A percentile compares a stretch with the other conserved stretches of the same genome.
Evolutionary conservation across 1,140 invertebrate species (phyloP).

Genomic region (Bombus balteatus): DNA sequence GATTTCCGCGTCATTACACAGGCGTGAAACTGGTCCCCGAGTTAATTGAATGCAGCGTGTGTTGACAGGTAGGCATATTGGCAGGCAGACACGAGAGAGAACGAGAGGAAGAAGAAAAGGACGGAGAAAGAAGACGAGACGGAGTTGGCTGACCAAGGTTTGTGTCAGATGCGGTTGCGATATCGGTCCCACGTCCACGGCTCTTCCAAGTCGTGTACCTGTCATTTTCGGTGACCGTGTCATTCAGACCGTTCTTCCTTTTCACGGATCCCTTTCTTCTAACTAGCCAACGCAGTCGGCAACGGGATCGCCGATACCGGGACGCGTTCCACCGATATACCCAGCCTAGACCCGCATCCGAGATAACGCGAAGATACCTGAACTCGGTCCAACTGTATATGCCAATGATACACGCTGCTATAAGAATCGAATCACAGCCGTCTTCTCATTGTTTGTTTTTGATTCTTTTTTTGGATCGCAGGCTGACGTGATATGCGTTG

Average conservation of each 20-base stretch:
- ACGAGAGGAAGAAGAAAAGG: conserved; percentile 8
- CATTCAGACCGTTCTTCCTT: conserved; percentile 69
- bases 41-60: conserved; percentile 83
- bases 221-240: conserved; percentile 82
- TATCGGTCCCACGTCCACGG: conserved; percentile 74
- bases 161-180: conserved; percentile 81
- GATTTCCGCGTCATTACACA: conserved; percentile 82
- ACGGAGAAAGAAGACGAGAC: conserved; percentile 53
- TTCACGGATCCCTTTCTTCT: conserved; percentile 63
- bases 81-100: conserved; percentile 74
- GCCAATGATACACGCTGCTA: conserved; percentile 7
- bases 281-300: conserved; percentile 55
- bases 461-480: not conserved
- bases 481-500: not conserved
- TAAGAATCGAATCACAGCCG: not conserved
- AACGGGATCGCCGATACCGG: conserved; percentile 57
- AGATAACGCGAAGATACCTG: conserved; percentile 64
- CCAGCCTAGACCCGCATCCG: conserved; percentile 45
- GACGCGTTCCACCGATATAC: conserved; percentile 31
- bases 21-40: conserved; percentile 70
- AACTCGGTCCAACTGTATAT: conserved; percentile 38
- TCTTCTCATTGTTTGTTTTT: not conserved
- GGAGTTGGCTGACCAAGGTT: conserved; percentile 74
- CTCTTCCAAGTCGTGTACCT: conserved; percentile 80
- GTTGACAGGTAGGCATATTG: conserved; percentile 82